These are phyloP conservation scores for Escarpia spicata DNA, from an alignment of 2,888 invertebrate species.

Conservation along the genomic window DNA sequence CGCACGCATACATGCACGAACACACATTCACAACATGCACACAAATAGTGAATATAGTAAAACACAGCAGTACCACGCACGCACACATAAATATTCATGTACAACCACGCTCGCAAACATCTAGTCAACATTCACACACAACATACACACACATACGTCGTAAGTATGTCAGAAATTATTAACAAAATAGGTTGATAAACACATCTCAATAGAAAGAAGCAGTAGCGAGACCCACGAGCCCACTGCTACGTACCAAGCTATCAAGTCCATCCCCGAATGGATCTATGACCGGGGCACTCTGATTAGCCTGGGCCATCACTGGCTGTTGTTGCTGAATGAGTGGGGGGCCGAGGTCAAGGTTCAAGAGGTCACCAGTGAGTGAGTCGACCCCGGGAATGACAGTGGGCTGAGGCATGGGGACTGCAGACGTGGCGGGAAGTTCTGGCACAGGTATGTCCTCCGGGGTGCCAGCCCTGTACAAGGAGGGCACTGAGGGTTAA, in stretches of 20 bases:
- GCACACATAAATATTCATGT: too few species aligned
- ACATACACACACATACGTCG: too few species aligned
- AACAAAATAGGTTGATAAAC: background rate
- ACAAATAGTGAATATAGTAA: background rate
- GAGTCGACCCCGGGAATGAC: conserved; percentile 86
- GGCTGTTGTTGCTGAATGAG: conserved; percentile 60
- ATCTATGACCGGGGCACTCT: conserved; percentile 75
- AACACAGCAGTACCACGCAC: too few species aligned
- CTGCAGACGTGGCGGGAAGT: conserved; percentile 41
- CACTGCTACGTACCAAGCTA: conserved; percentile 73
- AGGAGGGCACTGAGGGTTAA: background rate
- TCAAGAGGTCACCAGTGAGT: conserved; percentile 93
- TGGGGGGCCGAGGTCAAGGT: conserved; percentile 88
- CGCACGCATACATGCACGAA: background rate
- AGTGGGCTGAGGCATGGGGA: conserved; percentile 62
- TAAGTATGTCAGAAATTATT: background rate
- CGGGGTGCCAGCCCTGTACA: conserved; percentile 13
- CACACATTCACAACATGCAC: background rate
- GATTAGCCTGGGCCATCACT: conserved; percentile 49
- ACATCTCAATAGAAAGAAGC: background rate
- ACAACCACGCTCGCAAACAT: too few species aligned
- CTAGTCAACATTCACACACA: too few species aligned
- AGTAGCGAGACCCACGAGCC: background rate
- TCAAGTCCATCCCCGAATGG: conserved; percentile 71
- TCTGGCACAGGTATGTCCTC: conserved; percentile 47